phyloP scores from a whole-genome alignment of 1,140 invertebrate species.

The Meloidogyne hapla region DNA sequence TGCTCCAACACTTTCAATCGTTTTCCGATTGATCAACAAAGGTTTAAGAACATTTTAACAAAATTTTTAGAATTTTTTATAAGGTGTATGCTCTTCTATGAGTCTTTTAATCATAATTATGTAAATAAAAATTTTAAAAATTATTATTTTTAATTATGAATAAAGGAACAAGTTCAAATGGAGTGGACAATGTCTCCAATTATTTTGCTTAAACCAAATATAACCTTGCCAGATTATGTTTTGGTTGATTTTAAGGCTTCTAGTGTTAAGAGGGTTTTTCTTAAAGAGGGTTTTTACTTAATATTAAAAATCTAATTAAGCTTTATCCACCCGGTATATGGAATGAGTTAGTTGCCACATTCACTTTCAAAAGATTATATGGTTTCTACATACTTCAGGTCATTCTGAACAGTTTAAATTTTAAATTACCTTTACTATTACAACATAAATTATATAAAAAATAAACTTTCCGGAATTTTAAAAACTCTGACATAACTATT shows the following conservation, averaged over 20 bases:
- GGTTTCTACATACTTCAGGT: slow-evolving; percentile 48
- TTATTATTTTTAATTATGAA: background rate
- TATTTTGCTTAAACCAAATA: slow-evolving; percentile 57
- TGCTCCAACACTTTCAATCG: slow-evolving; percentile 56
- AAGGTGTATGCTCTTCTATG: slow-evolving; percentile 63
- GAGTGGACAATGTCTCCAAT: slow-evolving; percentile 60
- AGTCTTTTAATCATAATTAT: slow-evolving; percentile 63
- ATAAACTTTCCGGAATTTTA: too few species aligned
- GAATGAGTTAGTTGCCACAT: slow-evolving; percentile 63
- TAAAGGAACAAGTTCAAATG: slow-evolving; percentile 57
- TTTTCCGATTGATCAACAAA: slow-evolving; percentile 63
- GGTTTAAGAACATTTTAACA: slow-evolving; percentile 11
- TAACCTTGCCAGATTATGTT: slow-evolving; percentile 60
- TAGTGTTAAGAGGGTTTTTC: slow-evolving; percentile 42
- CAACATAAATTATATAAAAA: too few species aligned
- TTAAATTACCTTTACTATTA: background rate
- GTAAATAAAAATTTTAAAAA: background rate
- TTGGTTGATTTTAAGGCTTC: slow-evolving; percentile 60
- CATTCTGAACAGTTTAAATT: background rate
- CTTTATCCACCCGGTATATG: slow-evolving; percentile 62
- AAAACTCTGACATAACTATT: background rate
- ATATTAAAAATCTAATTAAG: slow-evolving; percentile 35
- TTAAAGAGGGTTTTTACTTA: background rate
- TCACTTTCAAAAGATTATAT: slow-evolving; percentile 57
- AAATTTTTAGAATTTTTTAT: background rate